A percentile compares a stretch with the other conserved stretches of the same genome.
Conservation (phyloP, 2,888 invertebrate species). For the Diarsia rubi region DNA sequence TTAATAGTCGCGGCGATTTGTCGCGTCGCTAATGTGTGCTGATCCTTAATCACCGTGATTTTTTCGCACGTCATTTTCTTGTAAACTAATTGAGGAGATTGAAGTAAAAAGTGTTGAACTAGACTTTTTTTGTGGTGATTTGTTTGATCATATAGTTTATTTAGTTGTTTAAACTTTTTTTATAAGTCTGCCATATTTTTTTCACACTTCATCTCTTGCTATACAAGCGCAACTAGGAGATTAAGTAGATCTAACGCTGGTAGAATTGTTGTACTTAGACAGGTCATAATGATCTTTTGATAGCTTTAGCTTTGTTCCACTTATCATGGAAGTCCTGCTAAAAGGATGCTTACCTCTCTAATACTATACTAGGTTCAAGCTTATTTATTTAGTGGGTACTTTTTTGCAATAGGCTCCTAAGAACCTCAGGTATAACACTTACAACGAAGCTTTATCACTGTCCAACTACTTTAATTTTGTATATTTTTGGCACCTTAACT, state of each 20-base stretch:
- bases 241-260: not conserved
- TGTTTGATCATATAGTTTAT: not conserved
- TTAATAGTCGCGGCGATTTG: slow-evolving; percentile 78
- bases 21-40: slow-evolving; percentile 68
- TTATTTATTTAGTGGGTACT: not conserved
- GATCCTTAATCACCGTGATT: slow-evolving; percentile 65
- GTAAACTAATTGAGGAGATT: slow-evolving; percentile 38
- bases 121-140: slow-evolving; percentile 6
- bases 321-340: not conserved
- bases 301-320: not conserved
- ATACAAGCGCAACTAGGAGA: too few species aligned
- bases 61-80: slow-evolving; percentile 61
- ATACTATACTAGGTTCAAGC: not conserved
- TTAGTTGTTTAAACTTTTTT: slow-evolving; percentile 10
- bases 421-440: too few species aligned
- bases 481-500: too few species aligned
- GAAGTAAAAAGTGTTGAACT: slow-evolving; percentile 2
- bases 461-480: not conserved
- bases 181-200: slow-evolving; percentile 8
- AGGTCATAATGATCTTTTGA: not conserved
- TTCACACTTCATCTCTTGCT: not conserved
- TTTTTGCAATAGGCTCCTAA: not conserved
- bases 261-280: too few species aligned
- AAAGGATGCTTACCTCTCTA: not conserved
- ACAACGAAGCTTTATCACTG: not conserved